A percentile compares a stretch with the other conserved stretches of the same genome.
Conservation (phyloP, 2,888 invertebrate genomes). For the Hylaea fasciaria region DNA sequence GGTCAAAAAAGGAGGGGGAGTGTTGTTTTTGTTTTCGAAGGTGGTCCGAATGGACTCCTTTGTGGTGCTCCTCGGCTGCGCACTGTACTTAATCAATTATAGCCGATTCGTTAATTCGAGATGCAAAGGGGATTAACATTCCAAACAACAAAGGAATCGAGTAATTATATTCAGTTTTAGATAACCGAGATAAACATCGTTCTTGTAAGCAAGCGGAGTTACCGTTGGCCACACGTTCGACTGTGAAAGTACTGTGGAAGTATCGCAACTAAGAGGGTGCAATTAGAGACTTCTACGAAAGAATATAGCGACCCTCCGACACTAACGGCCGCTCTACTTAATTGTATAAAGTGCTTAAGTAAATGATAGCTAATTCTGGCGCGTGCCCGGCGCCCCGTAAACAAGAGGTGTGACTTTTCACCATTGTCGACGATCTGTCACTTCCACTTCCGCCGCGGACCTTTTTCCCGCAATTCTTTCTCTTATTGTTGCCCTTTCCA, state of each 20-base stretch:
- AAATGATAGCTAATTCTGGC: constrained; percentile 82
- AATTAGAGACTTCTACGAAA: constrained; percentile 70
- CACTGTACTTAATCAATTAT: constrained; percentile 83
- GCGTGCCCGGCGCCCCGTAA: constrained; percentile 73
- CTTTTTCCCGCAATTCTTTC: constrained; percentile 71
- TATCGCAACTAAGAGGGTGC: constrained; percentile 57
- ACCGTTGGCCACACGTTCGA: constrained; percentile 2
- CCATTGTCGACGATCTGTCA: constrained; percentile 83
- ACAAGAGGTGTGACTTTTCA: constrained; percentile 84
- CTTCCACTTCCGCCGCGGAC: constrained; percentile 76
- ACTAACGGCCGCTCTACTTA: constrained; percentile 77
- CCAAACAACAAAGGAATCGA: constrained; percentile 45
- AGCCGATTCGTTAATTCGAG: constrained; percentile 81
- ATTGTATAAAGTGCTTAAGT: constrained; percentile 84
- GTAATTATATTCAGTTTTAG: constrained; percentile 17
- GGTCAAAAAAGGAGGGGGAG: constrained; percentile 75
- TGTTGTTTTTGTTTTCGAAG: constrained; percentile 76
- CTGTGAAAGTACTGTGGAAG: constrained; percentile 33
- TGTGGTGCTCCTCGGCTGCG: constrained; percentile 69
- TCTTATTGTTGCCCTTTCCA: constrained; percentile 79
- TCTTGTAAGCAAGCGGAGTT: constrained; percentile 25
- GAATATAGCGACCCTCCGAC: constrained; percentile 73
- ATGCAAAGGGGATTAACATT: constrained; percentile 68
- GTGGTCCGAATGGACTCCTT: constrained; percentile 74
- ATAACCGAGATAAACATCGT: constrained; percentile 8